phyloP scores from a whole-genome alignment of 2,113 vertebrate species.

The Ceyx cyanopectus region DNA sequence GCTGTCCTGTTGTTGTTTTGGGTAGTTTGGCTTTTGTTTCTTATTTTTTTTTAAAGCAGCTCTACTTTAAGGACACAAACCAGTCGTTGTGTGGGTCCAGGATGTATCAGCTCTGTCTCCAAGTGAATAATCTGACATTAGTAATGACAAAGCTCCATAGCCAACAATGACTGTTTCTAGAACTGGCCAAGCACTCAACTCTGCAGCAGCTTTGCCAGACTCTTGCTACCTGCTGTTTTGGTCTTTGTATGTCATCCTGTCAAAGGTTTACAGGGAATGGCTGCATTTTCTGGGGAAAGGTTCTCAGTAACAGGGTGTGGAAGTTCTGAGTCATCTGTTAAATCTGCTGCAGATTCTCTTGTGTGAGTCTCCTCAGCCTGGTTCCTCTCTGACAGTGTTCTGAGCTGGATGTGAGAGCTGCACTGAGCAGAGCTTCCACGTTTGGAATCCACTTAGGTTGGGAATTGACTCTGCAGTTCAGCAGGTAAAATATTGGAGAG shows the following conservation, averaged over 20 bases:
- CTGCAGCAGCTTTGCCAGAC: neutral
- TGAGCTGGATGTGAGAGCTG: neutral
- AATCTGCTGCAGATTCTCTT: neutral
- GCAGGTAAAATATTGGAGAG: neutral
- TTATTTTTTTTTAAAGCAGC: neutral
- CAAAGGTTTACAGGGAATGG: neutral
- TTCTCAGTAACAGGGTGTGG: neutral
- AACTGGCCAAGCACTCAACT: neutral
- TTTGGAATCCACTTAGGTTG: neutral
- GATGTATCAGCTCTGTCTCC: neutral
- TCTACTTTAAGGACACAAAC: neutral
- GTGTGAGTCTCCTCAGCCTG: neutral
- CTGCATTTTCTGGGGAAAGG: neutral
- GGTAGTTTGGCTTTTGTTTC: too few species aligned
- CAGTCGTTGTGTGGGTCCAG: neutral
- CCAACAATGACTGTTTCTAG: neutral
- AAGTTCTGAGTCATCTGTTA: neutral
- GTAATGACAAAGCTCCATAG: neutral
- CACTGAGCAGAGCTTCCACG: neutral
- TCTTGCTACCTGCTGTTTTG: slow-evolving; percentile 35
- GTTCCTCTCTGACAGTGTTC: neutral
- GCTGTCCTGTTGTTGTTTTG: too few species aligned
- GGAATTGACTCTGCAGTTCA: neutral
- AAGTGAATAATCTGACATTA: neutral
- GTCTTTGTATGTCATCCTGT: neutral